Percentiles rank a stretch among this genome's conserved stretches.
Conservation (phyloP, 2,113 vertebrate genomes). For the Perca flavescens region DNA sequence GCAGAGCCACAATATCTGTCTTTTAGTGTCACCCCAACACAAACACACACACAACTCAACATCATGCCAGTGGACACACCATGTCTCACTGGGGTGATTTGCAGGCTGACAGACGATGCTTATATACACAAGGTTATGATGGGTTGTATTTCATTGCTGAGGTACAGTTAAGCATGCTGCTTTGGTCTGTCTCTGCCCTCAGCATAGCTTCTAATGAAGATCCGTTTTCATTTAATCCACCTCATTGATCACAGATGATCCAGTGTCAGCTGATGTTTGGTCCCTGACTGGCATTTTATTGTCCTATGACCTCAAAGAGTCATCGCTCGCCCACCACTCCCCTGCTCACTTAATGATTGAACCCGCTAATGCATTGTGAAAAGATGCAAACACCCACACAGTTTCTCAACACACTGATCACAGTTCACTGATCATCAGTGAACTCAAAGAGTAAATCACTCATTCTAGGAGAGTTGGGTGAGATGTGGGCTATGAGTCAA, state of each 20-base stretch:
- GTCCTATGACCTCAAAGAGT: slow-evolving; percentile 43
- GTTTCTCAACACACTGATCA: background rate
- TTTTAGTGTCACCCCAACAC: slow-evolving; percentile 14
- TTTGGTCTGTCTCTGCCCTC: slow-evolving; percentile 41
- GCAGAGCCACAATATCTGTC: slow-evolving; percentile 14
- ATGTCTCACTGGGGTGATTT: slow-evolving; percentile 31
- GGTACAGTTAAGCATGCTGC: slow-evolving; percentile 66
- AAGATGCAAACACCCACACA: background rate
- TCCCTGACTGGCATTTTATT: slow-evolving; percentile 29
- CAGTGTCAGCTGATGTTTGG: slow-evolving; percentile 42
- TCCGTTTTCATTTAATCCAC: slow-evolving; percentile 61
- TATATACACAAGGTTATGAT: slow-evolving; percentile 20
- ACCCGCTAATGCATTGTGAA: background rate
- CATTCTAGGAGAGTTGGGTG: background rate
- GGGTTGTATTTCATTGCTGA: slow-evolving; percentile 60
- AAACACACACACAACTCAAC: slow-evolving; percentile 22
- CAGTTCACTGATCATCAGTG: background rate
- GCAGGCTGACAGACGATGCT: slow-evolving; percentile 22
- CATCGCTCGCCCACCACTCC: background rate
- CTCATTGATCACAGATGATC: slow-evolving; percentile 44
- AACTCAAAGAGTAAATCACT: background rate
- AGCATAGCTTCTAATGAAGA: slow-evolving; percentile 36
- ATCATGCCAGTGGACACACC: slow-evolving; percentile 4
- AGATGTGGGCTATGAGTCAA: background rate
- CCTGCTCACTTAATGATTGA: background rate